phyloP scores from a whole-genome alignment of 2,113 vertebrate genomes.

The Martes martes region DNA sequence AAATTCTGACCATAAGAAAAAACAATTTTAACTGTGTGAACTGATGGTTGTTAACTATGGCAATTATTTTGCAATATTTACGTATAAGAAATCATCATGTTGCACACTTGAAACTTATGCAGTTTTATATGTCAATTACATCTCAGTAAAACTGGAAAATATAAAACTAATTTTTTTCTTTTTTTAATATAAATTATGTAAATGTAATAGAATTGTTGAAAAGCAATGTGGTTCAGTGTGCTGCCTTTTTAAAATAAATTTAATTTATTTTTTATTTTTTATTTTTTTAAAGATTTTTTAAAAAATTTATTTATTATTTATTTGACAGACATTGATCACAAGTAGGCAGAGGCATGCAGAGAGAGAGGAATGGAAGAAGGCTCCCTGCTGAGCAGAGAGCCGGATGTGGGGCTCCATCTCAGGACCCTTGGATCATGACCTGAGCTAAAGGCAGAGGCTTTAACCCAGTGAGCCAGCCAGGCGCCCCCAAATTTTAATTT shows the following conservation, averaged over 20 bases:
- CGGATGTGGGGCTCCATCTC: too few species aligned
- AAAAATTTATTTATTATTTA: too few species aligned
- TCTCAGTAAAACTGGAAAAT: not conserved
- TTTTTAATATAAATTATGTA: not conserved
- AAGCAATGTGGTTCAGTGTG: not conserved
- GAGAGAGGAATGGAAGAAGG: too few species aligned
- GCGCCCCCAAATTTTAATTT: not conserved
- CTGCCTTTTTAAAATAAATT: not conserved
- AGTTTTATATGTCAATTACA: not conserved
- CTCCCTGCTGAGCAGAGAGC: too few species aligned
- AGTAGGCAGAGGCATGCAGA: too few species aligned
- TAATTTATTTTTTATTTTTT: not conserved
- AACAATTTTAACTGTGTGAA: not conserved
- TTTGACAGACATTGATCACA: too few species aligned
- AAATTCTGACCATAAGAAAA: not conserved
- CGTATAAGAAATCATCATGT: not conserved
- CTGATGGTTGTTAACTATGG: not conserved
- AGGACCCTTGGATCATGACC: too few species aligned
- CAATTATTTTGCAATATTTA: not conserved
- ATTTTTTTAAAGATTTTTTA: too few species aligned
- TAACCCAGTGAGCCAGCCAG: too few species aligned
- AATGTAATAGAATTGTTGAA: not conserved
- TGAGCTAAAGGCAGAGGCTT: too few species aligned
- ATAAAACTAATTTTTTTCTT: not conserved
- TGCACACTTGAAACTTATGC: not conserved